These are phyloP conservation scores for Cephalophus harveyi DNA, from an alignment of 2,113 vertebrate genomes.

Conservation along the genomic window DNA sequence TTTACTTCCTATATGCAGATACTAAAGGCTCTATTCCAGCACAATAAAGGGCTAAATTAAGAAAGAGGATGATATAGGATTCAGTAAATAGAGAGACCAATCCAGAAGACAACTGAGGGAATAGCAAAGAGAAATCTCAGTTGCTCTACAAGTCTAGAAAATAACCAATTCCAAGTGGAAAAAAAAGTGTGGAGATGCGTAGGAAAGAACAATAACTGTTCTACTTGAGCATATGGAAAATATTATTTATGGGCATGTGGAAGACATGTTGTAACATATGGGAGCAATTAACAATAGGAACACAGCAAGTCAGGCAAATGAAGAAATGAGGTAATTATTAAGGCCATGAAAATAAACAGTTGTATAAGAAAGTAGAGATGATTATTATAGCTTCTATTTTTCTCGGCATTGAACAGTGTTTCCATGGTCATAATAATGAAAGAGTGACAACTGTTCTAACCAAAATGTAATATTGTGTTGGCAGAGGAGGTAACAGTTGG, in stretches of 20 bases:
- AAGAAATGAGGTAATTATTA: conserved; percentile 50
- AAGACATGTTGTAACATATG: conserved; percentile 25
- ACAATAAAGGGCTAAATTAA: background rate
- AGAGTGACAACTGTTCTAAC: background rate
- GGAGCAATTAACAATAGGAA: conserved; percentile 35
- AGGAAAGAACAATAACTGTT: conserved; percentile 27
- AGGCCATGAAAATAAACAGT: conserved; percentile 41
- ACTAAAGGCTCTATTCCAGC: background rate
- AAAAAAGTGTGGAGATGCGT: background rate
- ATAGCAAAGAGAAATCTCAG: background rate
- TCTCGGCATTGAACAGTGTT: background rate
- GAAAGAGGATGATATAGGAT: background rate
- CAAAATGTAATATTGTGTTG: background rate
- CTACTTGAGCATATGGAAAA: conserved; percentile 36
- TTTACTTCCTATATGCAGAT: background rate
- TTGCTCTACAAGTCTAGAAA: background rate
- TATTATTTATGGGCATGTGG: conserved; percentile 23
- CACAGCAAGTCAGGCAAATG: conserved; percentile 20
- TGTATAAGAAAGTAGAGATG: conserved; percentile 10
- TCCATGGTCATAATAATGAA: background rate
- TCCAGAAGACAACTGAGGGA: background rate
- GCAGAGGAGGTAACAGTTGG: background rate
- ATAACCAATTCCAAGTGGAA: background rate
- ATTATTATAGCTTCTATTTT: conserved; percentile 20
- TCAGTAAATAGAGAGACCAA: background rate